Evolutionary conservation across 2,888 invertebrate species (phyloP).

Genomic region (Escarpia spicata): DNA sequence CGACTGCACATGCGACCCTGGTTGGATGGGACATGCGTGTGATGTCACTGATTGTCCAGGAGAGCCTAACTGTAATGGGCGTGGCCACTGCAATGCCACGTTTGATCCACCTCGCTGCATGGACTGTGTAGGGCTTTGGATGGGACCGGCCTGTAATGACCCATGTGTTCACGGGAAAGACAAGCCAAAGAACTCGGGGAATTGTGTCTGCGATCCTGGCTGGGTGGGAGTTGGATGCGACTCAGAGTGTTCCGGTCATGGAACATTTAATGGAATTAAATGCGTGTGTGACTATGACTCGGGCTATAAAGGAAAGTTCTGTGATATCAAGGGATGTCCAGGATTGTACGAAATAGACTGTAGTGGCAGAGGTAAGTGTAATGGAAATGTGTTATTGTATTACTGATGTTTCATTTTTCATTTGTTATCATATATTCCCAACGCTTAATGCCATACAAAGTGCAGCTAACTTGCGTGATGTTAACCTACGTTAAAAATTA

Average conservation of each 20-base stretch:
- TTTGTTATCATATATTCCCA: not conserved
- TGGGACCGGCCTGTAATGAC: conserved; percentile 51
- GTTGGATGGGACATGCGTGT: conserved; percentile 50
- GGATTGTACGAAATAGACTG: conserved; percentile 41
- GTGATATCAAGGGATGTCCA: conserved; percentile 54
- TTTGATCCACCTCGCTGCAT: conserved; percentile 47
- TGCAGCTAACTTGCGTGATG: too few species aligned
- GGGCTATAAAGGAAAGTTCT: conserved; percentile 49
- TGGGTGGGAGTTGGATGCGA: conserved; percentile 53
- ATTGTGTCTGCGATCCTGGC: conserved; percentile 49
- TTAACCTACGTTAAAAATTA: too few species aligned
- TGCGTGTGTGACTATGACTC: conserved; percentile 50
- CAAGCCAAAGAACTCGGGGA: not conserved
- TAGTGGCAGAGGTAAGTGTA: conserved; percentile 49
- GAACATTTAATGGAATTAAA: conserved; percentile 35
- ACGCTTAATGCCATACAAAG: not conserved
- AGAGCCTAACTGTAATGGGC: conserved; percentile 47
- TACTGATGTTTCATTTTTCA: not conserved
- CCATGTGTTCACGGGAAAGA: conserved; percentile 48
- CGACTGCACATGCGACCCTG: conserved; percentile 47
- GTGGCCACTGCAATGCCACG: conserved; percentile 45
- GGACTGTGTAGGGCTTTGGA: conserved; percentile 48
- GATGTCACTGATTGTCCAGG: conserved; percentile 50
- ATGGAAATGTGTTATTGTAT: not conserved
- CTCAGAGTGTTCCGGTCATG: conserved; percentile 53